Evolutionary conservation across 2,113 vertebrate genomes (phyloP).

Genomic region (Otolemur garnettii): DNA sequence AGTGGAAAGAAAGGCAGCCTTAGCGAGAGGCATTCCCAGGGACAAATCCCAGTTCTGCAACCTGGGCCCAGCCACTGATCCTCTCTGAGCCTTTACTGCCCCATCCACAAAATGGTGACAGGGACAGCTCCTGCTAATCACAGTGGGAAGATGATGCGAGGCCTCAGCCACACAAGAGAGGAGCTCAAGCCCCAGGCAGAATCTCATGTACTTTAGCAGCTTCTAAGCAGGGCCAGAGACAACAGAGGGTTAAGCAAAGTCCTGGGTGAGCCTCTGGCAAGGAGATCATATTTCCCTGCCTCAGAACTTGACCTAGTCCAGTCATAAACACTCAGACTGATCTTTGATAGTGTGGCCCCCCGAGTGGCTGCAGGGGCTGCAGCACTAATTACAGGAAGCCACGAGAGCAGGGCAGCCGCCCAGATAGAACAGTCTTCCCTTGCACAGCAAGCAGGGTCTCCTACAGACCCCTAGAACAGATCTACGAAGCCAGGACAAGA

Average conservation of each 20-base stretch:
- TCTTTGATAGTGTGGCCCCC: conserved; percentile 86
- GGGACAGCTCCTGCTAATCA: neutral
- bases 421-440: conserved; percentile 76
- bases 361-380: conserved; percentile 83
- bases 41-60: neutral
- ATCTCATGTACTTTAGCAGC: neutral
- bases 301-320: conserved; percentile 86
- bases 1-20: neutral
- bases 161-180: neutral
- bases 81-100: neutral
- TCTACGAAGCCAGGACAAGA: conserved; percentile 58
- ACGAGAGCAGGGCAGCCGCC: conserved; percentile 84
- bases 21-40: neutral
- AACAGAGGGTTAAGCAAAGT: conserved; percentile 83
- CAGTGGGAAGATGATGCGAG: neutral
- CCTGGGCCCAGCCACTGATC: neutral
- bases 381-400: conserved; percentile 88
- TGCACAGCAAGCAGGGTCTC: conserved; percentile 74
- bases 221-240: neutral
- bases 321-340: conserved; percentile 84
- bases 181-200: neutral
- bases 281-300: conserved; percentile 83
- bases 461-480: conserved; percentile 70
- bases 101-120: neutral
- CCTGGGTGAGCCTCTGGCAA: conserved; percentile 53